Base-by-base conservation (phyloP, 2,888 invertebrate species). In the Brachypterus glaber region DNA sequence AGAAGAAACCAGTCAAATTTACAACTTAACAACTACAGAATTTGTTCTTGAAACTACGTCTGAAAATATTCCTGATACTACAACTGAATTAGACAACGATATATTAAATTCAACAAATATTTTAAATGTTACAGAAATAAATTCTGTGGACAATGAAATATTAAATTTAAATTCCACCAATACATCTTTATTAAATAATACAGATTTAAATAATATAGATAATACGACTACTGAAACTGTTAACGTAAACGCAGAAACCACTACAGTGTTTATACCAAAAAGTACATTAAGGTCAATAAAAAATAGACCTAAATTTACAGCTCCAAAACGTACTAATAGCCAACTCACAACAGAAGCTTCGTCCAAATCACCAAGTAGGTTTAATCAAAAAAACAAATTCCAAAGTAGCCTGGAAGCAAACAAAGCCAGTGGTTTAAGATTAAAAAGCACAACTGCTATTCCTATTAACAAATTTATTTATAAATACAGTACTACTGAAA, bases 261-360 rank as follows among this genome's bases (percentile, higher is more conserved):
- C 50, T 13, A 47, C 51, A 14, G 42, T 41, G 17, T 48, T 45
- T 24, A 41, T 17, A 8, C 37, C 41, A 25, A 43, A 43, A 26
- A 53, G 48, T 40, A 51, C 52, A 16, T 45, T 54, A 25, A 44
- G 46, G 35, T 37, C 54, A 9, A 27, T 52, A 5, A 39, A 49
- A 32, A 34, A 42, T 5, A 37, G 55, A 21, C 54, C 55, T 8
- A 52, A 46, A 33, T 46, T 44, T 29, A 39, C 25, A 14, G 35
- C 43, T 13, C 46, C 46, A 3, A 45, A 39, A 35, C 30, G 34
- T 43, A 44, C 40, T 18, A 45, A 44, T 33, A 29, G 41, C 4
- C 38, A 39, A 33, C 37, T 48, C 32, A 43, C 46, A 32, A 46
- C 47, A 30, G 41, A 41, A 41, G 32, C 46, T 2, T 45, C 40